Base-by-base conservation (phyloP, 2,113 vertebrate genomes). In the Astur gentilis region DNA sequence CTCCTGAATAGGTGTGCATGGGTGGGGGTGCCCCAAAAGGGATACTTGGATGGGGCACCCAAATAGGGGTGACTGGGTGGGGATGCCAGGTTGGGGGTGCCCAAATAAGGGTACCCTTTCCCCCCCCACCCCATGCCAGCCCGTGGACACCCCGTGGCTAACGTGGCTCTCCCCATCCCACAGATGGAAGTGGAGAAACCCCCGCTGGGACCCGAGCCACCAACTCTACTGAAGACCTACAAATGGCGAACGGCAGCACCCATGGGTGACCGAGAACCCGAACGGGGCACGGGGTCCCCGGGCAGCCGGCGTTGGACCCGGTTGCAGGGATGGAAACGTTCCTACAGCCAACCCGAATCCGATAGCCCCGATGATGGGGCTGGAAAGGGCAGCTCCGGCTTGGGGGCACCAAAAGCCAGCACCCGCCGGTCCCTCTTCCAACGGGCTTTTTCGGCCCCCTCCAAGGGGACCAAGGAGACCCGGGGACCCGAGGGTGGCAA, bases 381-480 rank as follows among this genome's bases (percentile, higher is more conserved):
- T 47, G 86, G 90, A 11, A 90, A 67, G 36, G 84, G 91, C 40
- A 26, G 44, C 47, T 96, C 97, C 44, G 27, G 9, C 4, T 10
- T 52, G 31, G 87, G 38, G 70, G 64, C 49, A 84, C 38, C 75
- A 25, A 95, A 89, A 45, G 79, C 78, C 4, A 69, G 44, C 5
- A 32, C 89, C 31, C 97, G 97, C 4, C 98, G 98, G 92, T 99
- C 99, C 54, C 98, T 99, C 5, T 99, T 99, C 96, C 98, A 98
- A 29, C 97, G 99, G 47, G 99, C 99, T 22, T 96, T 98, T 58
- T 99, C 99, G 0, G 98, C 98, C 11, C 99, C 99, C 7, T 62
- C 96, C 34, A 95, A 97, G 32, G 98, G 98, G 52, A 66, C 95
- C 2, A 84, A 97, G 38, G 98, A 98, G 70, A 96, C 18, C 8